Evolutionary conservation across 1,140 invertebrate species (phyloP).

Genomic region (Megalonaias nervosa): DNA sequence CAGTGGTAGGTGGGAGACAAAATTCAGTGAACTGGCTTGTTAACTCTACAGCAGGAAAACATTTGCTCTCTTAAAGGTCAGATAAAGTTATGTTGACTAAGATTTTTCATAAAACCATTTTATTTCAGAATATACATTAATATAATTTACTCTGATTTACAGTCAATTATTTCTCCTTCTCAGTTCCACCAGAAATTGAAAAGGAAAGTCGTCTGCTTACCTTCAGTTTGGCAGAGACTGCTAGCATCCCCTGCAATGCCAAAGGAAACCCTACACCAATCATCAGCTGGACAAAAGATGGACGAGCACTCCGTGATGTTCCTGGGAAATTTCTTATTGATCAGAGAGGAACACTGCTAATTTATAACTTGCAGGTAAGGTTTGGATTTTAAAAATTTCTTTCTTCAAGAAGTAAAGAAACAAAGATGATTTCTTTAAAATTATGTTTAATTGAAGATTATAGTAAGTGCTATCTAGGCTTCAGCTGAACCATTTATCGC

Average conservation of each 20-base stretch:
- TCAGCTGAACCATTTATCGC: too few relatives aligned
- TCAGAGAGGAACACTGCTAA: conserved; percentile 51
- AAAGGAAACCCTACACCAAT: conserved; percentile 66
- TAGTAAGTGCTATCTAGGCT: too few relatives aligned
- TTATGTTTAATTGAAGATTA: too few relatives aligned
- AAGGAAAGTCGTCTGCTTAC: conserved; percentile 48
- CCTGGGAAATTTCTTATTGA: conserved; percentile 41
- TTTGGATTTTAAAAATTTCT: background rate
- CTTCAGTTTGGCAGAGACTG: conserved; percentile 52
- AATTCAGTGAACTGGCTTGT: too few relatives aligned
- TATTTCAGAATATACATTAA: background rate
- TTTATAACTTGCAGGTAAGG: conserved; percentile 51
- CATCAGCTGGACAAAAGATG: conserved; percentile 63
- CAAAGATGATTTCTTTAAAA: too few relatives aligned
- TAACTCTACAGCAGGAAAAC: too few relatives aligned
- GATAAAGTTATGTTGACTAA: too few relatives aligned
- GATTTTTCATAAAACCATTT: too few relatives aligned
- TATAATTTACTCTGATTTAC: background rate
- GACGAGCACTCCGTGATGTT: conserved; percentile 39
- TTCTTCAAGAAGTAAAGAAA: background rate
- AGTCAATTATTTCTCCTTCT: conserved; percentile 12
- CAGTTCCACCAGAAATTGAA: conserved; percentile 64
- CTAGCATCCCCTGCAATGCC: conserved; percentile 64
- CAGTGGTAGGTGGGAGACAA: too few relatives aligned
- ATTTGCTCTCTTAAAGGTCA: background rate